A percentile compares a stretch with the other conserved stretches of the same genome.
Conservation (phyloP, 2,888 invertebrate genomes). For the Parelbella ahira region DNA sequence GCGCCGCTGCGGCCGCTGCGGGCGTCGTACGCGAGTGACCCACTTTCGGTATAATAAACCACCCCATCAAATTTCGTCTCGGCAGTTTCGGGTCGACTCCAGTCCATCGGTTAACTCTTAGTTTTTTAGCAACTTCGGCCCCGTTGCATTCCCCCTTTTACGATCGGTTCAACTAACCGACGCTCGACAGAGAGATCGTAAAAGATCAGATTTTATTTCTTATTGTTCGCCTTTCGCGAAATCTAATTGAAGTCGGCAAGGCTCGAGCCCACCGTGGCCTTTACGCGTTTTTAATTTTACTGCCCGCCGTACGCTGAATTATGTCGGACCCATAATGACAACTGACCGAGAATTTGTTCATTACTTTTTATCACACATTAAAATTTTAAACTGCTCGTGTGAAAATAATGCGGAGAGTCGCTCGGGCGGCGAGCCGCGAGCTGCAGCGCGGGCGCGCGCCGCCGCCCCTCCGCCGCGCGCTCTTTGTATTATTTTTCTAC, state of each 20-base stretch:
- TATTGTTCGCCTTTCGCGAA: slow-evolving; percentile 78
- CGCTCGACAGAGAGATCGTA: slow-evolving; percentile 70
- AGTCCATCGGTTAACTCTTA: slow-evolving; percentile 50
- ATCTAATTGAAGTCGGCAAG: slow-evolving; percentile 74
- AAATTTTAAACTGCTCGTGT: slow-evolving; percentile 47
- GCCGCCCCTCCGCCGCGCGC: slow-evolving; percentile 17
- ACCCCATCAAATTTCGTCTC: slow-evolving; percentile 60
- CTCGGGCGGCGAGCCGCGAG: slow-evolving; percentile 1
- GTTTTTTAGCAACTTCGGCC: slow-evolving; percentile 57
- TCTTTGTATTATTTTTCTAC: slow-evolving; percentile 28
- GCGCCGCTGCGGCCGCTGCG: slow-evolving; percentile 18
- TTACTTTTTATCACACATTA: slow-evolving; percentile 68
- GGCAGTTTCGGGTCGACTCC: slow-evolving; percentile 50
- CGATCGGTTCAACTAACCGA: slow-evolving; percentile 64
- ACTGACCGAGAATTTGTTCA: slow-evolving; percentile 54
- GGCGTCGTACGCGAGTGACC: slow-evolving; percentile 50
- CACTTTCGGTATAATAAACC: slow-evolving; percentile 63
- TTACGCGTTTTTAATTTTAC: slow-evolving; percentile 77
- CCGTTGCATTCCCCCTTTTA: slow-evolving; percentile 75
- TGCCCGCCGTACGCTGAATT: slow-evolving; percentile 57
- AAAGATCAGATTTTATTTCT: slow-evolving; percentile 77
- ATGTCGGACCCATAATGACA: slow-evolving; percentile 59
- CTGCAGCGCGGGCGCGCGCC: slow-evolving; percentile 15
- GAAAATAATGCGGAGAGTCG: slow-evolving; percentile 28
- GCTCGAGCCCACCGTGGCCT: slow-evolving; percentile 52